Conservation (phyloP, 2,888 invertebrate species). For the Dyspetes luteomarginatus region DNA sequence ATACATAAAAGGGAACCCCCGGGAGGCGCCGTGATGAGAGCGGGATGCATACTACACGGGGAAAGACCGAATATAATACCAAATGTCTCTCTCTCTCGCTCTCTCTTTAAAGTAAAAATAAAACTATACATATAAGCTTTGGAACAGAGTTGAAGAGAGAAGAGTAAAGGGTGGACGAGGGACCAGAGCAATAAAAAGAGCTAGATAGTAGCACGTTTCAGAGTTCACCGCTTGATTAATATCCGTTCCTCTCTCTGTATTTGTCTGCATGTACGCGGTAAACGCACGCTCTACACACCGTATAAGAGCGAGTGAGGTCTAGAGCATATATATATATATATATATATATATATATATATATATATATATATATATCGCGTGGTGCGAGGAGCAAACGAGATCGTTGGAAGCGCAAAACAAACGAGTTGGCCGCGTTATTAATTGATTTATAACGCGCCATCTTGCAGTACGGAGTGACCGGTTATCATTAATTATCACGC, state of each 20-base stretch:
- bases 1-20: constrained; percentile 64
- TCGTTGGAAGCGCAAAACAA: constrained; percentile 68
- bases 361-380: constrained; percentile 8
- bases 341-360: background rate
- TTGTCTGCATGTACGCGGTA: background rate
- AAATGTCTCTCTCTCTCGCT: background rate
- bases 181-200: constrained; percentile 64
- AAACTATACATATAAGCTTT: too few species aligned
- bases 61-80: too few species aligned
- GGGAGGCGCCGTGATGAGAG: constrained; percentile 48
- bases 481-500: constrained; percentile 73
- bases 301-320: too few species aligned
- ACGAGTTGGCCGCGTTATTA: constrained; percentile 71
- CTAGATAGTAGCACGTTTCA: constrained; percentile 59
- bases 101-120: too few species aligned
- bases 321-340: background rate
- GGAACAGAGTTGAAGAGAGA: background rate
- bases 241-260: constrained; percentile 65
- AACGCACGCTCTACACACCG: too few species aligned
- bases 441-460: constrained; percentile 75
- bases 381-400: constrained; percentile 42
- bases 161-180: background rate
- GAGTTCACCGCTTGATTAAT: constrained; percentile 72
- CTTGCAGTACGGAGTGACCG: constrained; percentile 70
- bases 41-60: too few species aligned